Base-by-base conservation (phyloP, 2,888 invertebrate species). In the Eulithis prunata region DNA sequence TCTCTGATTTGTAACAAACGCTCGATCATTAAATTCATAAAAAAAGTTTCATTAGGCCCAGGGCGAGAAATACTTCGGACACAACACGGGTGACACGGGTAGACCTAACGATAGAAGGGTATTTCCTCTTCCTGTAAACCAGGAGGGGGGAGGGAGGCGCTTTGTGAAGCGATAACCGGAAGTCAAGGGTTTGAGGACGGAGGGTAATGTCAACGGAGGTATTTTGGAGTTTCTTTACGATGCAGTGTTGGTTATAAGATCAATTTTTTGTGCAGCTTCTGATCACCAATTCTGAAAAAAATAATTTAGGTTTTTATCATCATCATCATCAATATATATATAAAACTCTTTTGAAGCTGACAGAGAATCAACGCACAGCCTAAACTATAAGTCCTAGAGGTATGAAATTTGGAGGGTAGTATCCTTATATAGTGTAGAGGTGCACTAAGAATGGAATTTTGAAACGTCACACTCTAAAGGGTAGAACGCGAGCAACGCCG, bases 91-190 rank as follows among this genome's bases (percentile, higher is more conserved):
- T 88, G 87, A 88, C 85, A 88, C 81, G 89, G 87, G 89, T 89
- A 88, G 89, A 87, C 88, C 87, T 88, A 81, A 87, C 91, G 89
- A 90, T 91, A 89, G 91, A 91, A 92, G 91, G 92, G 92, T 93
- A 93, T 90, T 91, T 85, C 72, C 74, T 74, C 91, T 90, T 92
- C 91, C 92, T 88, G 88, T 88, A 88, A 88, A 36, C 41, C 79
- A 76, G 70, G 76, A 78, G 75, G 77, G 71, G 69, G 5, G 55
- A 55, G 55, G 73, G 70, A 78, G 82, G 83, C 79, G 78, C 85
- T 91, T 91, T 93, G 91, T 91, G 88, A 89, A 82, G 91, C 90
- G 90, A 92, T 93, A 93, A 92, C 93, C 93, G 93, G 93, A 93
- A 90, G 89, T 86, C 79, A 84, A 90, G 92, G 92, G 91, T 87